Evolutionary conservation across 1,140 invertebrate genomes (phyloP).

Genomic region (Drosophila sp.): DNA sequence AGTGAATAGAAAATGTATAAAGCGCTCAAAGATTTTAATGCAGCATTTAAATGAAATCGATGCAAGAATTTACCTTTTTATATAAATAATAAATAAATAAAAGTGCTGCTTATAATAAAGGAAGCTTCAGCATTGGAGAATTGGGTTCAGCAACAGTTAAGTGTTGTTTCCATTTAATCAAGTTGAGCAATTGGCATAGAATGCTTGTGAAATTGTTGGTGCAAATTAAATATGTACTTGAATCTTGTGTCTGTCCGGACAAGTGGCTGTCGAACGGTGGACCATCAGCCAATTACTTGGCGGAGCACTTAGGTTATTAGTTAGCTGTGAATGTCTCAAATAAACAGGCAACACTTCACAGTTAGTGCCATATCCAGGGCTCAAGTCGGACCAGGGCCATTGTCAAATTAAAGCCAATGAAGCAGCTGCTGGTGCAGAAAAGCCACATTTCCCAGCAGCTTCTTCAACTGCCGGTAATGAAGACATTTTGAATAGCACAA

Average conservation of each 20-base stretch:
- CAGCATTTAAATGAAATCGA: too few relatives aligned
- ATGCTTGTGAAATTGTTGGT: constrained; percentile 26
- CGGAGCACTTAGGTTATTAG: constrained; percentile 53
- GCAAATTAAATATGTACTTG: constrained; percentile 47
- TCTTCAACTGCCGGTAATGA: constrained; percentile 70
- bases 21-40: too few relatives aligned
- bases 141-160: constrained; percentile 16
- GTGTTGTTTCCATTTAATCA: constrained; percentile 42
- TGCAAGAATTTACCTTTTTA: too few relatives aligned
- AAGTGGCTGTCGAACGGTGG: neutral
- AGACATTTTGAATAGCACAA: constrained; percentile 78
- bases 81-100: too few relatives aligned
- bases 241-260: neutral
- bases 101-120: too few relatives aligned
- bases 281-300: constrained; percentile 48
- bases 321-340: constrained; percentile 46
- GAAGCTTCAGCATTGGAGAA: neutral
- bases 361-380: neutral
- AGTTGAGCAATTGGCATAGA: constrained; percentile 33
- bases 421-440: constrained; percentile 20
- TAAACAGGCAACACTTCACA: constrained; percentile 47
- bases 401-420: constrained; percentile 70
- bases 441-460: constrained; percentile 35
- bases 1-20: too few relatives aligned
- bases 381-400: constrained; percentile 25